Percentiles rank a stretch among this genome's conserved stretches.
These are phyloP conservation scores for Microctonus hyperodae DNA, from an alignment of 2,888 invertebrate species.

Conservation along the genomic window DNA sequence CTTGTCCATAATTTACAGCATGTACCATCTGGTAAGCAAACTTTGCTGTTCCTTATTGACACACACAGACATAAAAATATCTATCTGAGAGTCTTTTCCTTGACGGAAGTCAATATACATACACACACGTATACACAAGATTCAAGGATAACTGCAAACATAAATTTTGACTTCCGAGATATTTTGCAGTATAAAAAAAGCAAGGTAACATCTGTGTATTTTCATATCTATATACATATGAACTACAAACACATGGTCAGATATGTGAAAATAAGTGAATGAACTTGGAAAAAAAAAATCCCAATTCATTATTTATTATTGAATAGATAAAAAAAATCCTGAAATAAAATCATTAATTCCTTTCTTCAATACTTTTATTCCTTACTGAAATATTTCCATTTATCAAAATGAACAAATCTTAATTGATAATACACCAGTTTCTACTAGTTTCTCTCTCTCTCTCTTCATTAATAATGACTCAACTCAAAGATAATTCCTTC, in stretches of 20 bases:
- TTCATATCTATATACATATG: background rate
- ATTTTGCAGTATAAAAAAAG: background rate
- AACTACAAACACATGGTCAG: background rate
- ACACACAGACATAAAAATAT: too few relatives aligned
- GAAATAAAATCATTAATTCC: background rate
- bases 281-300: background rate
- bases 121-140: too few relatives aligned
- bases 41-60: background rate
- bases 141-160: background rate
- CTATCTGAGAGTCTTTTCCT: background rate
- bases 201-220: background rate
- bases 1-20: background rate
- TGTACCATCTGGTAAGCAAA: background rate
- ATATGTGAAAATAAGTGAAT: background rate
- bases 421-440: background rate
- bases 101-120: background rate
- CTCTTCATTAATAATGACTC: background rate
- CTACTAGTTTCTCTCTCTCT: background rate
- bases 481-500: background rate
- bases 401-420: too few relatives aligned
- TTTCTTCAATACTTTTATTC: background rate
- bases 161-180: conserved; percentile 2
- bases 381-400: background rate
- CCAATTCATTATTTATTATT: background rate
- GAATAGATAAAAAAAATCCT: background rate